Percentiles rank a stretch among this genome's conserved stretches.
Conservation (phyloP, 2,888 invertebrate genomes). For the Eristalis pertinax region DNA sequence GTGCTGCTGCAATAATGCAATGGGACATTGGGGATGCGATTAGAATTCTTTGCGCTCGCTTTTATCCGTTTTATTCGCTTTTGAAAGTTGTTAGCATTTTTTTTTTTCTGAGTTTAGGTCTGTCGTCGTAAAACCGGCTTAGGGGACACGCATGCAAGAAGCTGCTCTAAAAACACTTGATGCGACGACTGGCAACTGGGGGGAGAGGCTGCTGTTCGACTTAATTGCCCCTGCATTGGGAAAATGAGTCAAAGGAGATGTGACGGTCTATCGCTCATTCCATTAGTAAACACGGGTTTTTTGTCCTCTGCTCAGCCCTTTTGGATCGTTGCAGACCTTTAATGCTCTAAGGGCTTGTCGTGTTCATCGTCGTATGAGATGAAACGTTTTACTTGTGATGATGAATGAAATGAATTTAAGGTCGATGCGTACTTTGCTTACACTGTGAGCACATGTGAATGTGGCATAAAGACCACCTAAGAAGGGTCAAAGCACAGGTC, state of each 20-base stretch:
- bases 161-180: constrained; percentile 10
- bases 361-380: too few species aligned
- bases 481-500: too few species aligned
- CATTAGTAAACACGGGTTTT: background rate
- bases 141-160: constrained; percentile 47
- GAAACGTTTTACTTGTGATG: too few species aligned
- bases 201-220: constrained; percentile 6
- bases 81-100: constrained; percentile 26
- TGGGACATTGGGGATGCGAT: constrained; percentile 71
- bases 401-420: too few species aligned
- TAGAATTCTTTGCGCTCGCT: constrained; percentile 55
- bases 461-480: too few species aligned
- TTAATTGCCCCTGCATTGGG: constrained; percentile 11
- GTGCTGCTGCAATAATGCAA: constrained; percentile 67
- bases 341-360: too few species aligned
- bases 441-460: too few species aligned
- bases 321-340: background rate
- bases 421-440: too few species aligned
- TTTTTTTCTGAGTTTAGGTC: background rate
- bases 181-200: background rate
- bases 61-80: constrained; percentile 24
- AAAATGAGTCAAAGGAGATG: background rate
- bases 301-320: background rate
- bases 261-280: background rate
- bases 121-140: constrained; percentile 22